Base-by-base conservation (phyloP, 1,140 invertebrate species). In the Brachionus manjavacas region DNA sequence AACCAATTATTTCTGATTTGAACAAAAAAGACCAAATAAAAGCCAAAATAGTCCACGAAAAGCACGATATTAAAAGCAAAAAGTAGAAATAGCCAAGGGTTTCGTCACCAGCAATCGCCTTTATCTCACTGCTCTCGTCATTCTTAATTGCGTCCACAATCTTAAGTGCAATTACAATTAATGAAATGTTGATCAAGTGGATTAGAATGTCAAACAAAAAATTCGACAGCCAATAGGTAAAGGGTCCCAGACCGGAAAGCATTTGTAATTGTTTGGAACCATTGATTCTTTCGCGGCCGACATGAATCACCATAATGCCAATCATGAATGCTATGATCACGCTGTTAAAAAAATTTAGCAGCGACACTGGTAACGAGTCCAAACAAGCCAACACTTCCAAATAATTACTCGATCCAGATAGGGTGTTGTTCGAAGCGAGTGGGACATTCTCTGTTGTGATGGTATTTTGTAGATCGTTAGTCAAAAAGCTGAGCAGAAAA, bases 171-270 rank as follows among this genome's bases (percentile, higher is more conserved):
- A 81, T 81, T 68, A 81, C 79, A n/a, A 81, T 81, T 20, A 81
- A 64, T n/a, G 79, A 41, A 23, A 68, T 68, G 25, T 81, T 81
- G 12, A 81, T 81, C 7, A 81, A 68, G 64, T 68, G 64, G 8
- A 81, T 81, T 12, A 81, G 8, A 9, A 84, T 28, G 20, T 84
- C 66, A 31, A 68, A 93, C 14, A 89, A 81, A 86, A 90, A 92
- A 83, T 91, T 91, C 79, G 91, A 88, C 0, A 91, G 76, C 89
- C 89, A 90, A 86, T 90, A 90, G 20, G 88, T 85, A 9, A 85
- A 85, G 12, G 8, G n/a, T 9, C 14, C n/a, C 20, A 60, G 9
- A 25, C 83, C 83, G 23, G 66, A 68, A 11, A 84, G 25, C 16
- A 74, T 28, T 43, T 84, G 83, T 41, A 84, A 46, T 68, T 84